Evolutionary conservation across 2,113 vertebrate genomes (phyloP), one percentile per base, ranked within the genome.

Genomic region (Albula glossodonta): DNA sequence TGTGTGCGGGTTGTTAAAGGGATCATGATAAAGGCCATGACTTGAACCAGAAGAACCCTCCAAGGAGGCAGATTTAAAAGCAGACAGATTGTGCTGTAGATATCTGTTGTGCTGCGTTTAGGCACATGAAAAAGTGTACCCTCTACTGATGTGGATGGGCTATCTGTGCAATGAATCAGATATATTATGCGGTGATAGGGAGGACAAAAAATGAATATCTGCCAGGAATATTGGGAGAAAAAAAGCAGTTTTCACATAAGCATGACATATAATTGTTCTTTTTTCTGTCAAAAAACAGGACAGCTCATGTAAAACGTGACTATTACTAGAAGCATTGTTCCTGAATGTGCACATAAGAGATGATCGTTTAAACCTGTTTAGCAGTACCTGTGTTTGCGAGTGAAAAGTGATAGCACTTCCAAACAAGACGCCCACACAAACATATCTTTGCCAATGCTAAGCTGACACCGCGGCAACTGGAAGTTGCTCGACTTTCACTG

Each of bases 31-130:
- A 92, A 89, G 85, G 88, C 86, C 19, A 77, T 79, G 51, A 82
- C 78, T 87, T 66, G 70, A 79, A 51, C 51, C 80, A 82, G 53
- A 89, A 82, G 88, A 83, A 86, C 87, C 90, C 86, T 88, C 78
- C 52, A 51, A 88, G 88, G 91, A 91, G 89, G 87, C 91, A 85
- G 63, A 80, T 90, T 89, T 89, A 89, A 93, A 82, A 81, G 88
- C 87, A 88, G 88, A 91, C 85, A 84, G 90, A 90, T 91, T 83
- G n/a, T 74, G 31, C 70, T n/a, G 83, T 81, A 15, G 88, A 92
- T 91, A 87, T 90, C 88, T 66, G 22, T 89, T 85, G 60, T 74
- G 84, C 78, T 86, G 70, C n/a, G 52, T 83, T 83, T 50, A 57
- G 81, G 80, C 19, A 77, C 60, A 49, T 78, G 19, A 11, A 56